These are phyloP conservation scores for Dryoscopus gambensis DNA, from an alignment of 2,113 vertebrate genomes.

Conservation along the genomic window DNA sequence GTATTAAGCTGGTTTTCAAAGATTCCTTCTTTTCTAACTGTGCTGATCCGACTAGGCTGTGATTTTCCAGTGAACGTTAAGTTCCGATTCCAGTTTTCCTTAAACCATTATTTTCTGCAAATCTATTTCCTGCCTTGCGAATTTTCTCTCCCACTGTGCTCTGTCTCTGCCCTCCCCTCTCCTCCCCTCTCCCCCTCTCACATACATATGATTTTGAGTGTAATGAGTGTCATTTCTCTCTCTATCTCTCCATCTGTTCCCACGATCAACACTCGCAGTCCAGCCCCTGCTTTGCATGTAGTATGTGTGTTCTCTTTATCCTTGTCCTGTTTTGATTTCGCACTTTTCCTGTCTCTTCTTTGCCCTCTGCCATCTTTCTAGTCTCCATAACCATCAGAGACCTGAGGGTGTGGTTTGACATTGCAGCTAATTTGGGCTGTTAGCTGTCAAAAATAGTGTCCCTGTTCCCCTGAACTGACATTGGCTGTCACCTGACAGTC, in stretches of 20 bases:
- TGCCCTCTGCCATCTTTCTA: background rate
- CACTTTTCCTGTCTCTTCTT: conserved; percentile 27
- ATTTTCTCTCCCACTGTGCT: background rate
- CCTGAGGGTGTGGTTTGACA: background rate
- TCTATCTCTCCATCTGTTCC: conserved; percentile 61
- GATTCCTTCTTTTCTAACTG: background rate
- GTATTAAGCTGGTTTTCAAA: background rate
- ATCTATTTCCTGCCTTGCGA: background rate
- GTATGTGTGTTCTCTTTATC: background rate
- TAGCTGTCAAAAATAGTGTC: background rate
- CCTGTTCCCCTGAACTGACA: background rate
- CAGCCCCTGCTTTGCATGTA: conserved; percentile 55
- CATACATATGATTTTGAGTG: background rate
- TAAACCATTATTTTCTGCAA: background rate
- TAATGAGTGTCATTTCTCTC: conserved; percentile 44
- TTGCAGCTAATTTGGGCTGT: background rate
- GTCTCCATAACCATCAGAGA: background rate
- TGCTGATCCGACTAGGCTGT: background rate
- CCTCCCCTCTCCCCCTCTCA: background rate
- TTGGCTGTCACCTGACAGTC: background rate
- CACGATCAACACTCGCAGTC: conserved; percentile 26
- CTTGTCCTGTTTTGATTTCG: conserved; percentile 28
- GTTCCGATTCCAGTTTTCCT: background rate
- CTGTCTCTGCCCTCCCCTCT: background rate
- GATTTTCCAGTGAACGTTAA: background rate